These are phyloP conservation scores for Tragopan temminckii DNA, from an alignment of 2,797 vertebrate genomes.

Conservation along the genomic window DNA sequence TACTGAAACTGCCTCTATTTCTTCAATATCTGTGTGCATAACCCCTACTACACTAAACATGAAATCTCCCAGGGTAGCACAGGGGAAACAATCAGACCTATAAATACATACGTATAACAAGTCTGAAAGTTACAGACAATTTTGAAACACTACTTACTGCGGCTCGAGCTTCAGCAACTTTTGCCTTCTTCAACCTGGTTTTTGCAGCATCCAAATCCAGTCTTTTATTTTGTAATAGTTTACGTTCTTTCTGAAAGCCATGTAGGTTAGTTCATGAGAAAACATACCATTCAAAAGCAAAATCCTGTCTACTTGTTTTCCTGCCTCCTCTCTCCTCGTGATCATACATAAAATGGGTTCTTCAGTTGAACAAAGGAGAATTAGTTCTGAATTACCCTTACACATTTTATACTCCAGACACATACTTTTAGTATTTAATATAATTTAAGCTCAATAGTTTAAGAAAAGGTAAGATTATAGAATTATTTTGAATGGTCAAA, in stretches of 20 bases:
- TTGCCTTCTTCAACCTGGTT: constrained; percentile 95
- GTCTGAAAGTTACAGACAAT: neutral
- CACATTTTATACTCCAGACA: neutral
- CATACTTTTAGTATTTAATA: neutral
- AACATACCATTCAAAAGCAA: neutral
- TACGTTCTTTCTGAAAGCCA: constrained; percentile 93
- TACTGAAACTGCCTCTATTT: neutral
- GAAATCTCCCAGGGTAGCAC: neutral
- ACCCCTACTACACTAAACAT: neutral
- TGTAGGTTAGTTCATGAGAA: neutral
- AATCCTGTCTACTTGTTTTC: neutral
- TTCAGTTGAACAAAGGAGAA: neutral
- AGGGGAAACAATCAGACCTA: neutral
- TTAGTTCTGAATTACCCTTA: neutral
- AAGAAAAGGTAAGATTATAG: no score
- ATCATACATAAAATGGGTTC: neutral
- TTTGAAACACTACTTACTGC: constrained; percentile 85
- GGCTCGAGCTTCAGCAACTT: constrained; percentile 91
- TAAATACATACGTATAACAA: fast-evolving
- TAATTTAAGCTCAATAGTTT: no score
- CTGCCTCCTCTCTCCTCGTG: neutral
- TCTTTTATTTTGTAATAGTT: constrained; percentile 95
- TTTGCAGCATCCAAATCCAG: constrained; percentile 98
- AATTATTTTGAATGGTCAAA: neutral
- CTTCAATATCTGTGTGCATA: neutral